A percentile compares a stretch with the other conserved stretches of the same genome.
Evolutionary conservation across 2,888 invertebrate genomes (phyloP).

Genomic region (Dendrolimus pini): DNA sequence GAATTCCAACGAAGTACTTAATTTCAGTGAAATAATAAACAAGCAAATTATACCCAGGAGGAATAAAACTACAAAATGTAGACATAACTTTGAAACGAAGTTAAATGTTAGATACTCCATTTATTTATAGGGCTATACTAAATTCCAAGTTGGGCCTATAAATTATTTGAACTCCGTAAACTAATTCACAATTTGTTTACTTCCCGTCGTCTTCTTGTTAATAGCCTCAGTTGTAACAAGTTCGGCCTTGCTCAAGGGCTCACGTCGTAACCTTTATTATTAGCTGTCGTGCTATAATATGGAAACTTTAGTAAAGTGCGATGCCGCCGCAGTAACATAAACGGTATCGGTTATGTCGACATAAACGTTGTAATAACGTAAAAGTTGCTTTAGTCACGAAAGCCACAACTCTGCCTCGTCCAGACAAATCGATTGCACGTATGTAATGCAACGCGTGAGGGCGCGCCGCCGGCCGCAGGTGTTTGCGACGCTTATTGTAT

Average conservation of each 20-base stretch:
- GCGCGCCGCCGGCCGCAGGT: slow-evolving; percentile 39
- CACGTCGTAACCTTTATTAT: slow-evolving; percentile 38
- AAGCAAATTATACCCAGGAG: too few species aligned
- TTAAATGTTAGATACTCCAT: too few species aligned
- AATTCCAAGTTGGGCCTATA: too few species aligned
- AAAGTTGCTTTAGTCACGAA: slow-evolving; percentile 56
- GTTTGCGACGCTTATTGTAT: slow-evolving; percentile 41
- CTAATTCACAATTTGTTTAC: slow-evolving; percentile 26
- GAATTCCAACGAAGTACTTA: too few species aligned
- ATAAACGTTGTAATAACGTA: slow-evolving; percentile 50
- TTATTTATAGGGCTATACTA: too few species aligned
- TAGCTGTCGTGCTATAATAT: slow-evolving; percentile 36
- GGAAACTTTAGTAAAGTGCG: slow-evolving; percentile 42
- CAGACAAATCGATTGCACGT: slow-evolving; percentile 66
- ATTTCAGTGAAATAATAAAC: too few species aligned
- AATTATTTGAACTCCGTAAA: slow-evolving; percentile 15
- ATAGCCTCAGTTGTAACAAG: slow-evolving; percentile 29
- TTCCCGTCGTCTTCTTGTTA: slow-evolving; percentile 28
- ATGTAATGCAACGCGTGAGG: slow-evolving; percentile 38
- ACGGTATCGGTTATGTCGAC: slow-evolving; percentile 47
- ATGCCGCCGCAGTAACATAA: slow-evolving; percentile 32
- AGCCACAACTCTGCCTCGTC: slow-evolving; percentile 34
- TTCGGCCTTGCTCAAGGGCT: slow-evolving; percentile 35
- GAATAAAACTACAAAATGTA: too few species aligned
- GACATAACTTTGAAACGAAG: too few species aligned